A percentile compares a stretch with the other conserved stretches of the same genome.
Evolutionary conservation across 2,888 invertebrate genomes (phyloP).

Genomic region (Aleiodes alternator): DNA sequence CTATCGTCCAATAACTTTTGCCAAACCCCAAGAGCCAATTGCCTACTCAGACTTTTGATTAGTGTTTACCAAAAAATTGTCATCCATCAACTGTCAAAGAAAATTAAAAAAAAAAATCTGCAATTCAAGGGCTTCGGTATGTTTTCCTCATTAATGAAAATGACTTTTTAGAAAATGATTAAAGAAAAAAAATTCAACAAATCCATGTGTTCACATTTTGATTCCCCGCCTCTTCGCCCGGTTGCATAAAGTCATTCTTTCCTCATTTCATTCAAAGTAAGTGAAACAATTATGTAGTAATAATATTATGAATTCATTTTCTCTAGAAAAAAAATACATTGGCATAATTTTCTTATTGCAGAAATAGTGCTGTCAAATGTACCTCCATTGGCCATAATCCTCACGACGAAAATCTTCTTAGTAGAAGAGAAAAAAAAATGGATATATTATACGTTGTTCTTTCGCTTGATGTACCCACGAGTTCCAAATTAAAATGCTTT

Average conservation of each 20-base stretch:
- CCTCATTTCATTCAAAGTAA: conserved; percentile 9
- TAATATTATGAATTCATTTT: not conserved
- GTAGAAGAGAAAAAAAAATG: conserved; percentile 17
- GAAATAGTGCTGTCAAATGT: conserved; percentile 2
- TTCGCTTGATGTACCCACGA: conserved; percentile 62
- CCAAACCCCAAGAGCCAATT: conserved; percentile 75
- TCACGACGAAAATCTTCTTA: not conserved
- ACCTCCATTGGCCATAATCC: not conserved
- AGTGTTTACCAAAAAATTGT: conserved; percentile 16
- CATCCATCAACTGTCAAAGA: not conserved
- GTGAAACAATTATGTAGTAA: not conserved
- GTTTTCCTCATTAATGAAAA: conserved; percentile 23
- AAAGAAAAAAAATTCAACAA: conserved; percentile 14
- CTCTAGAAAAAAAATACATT: not conserved
- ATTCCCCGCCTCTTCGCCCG: conserved; percentile 31
- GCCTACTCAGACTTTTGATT: conserved; percentile 72
- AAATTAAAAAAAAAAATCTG: not conserved
- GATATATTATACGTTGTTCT: conserved; percentile 54
- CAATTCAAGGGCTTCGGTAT: conserved; percentile 22
- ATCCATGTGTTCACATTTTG: conserved; percentile 21
- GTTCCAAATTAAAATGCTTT: conserved; percentile 61
- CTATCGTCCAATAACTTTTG: conserved; percentile 86
- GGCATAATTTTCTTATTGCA: not conserved
- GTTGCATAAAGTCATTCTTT: conserved; percentile 5
- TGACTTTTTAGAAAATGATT: conserved; percentile 18